Evolutionary conservation across 2,797 vertebrate species (phyloP), one percentile per base, ranked within the genome.

Genomic region (Siniperca scherzeri): DNA sequence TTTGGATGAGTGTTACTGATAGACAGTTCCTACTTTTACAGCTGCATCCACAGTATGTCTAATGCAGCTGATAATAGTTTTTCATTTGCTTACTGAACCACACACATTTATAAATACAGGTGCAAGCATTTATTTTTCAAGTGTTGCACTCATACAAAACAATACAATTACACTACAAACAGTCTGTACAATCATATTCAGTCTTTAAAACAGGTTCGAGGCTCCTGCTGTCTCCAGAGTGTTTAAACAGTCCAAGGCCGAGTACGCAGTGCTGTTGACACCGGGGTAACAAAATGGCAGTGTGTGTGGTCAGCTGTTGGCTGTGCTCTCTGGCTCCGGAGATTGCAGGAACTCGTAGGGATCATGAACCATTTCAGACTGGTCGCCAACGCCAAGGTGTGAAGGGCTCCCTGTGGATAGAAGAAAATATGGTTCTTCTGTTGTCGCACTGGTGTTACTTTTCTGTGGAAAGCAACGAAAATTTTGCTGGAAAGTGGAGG

Each of bases 291-390:
- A 83, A 68, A 69, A 74, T 0, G 33, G 65, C 64, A 79, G 59
- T 81, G 76, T 89, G 86, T 86, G 83, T 79, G 84, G 86, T 96
- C 94, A 97, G 94, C 95, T 95, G 91, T 95, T 96, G 77, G 92
- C 81, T 1, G 96, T 84, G 52, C 91, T 89, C 57, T 95, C 96
- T 6, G 93, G 84, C 56, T 99, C 98, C 6, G 98, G 98, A 91
- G 98, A 99, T 80, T 99, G 98, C 78, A 99, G 97, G 88, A 99
- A 99, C 92, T 99, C 99, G 9, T 99, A 99, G 0, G 98, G 98
- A 91, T 99, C 98, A 0, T 98, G 98, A 86, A 97, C 95, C 94
- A 98, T 97, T 78, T 99, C 98, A 14, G 97, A 95, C 89, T 98
- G 98, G 87, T 99, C 98, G 70, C 97, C 97, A 7, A 97, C 97